Evolutionary conservation across 2,888 invertebrate genomes (phyloP).

Genomic region (Polia nebulosa): DNA sequence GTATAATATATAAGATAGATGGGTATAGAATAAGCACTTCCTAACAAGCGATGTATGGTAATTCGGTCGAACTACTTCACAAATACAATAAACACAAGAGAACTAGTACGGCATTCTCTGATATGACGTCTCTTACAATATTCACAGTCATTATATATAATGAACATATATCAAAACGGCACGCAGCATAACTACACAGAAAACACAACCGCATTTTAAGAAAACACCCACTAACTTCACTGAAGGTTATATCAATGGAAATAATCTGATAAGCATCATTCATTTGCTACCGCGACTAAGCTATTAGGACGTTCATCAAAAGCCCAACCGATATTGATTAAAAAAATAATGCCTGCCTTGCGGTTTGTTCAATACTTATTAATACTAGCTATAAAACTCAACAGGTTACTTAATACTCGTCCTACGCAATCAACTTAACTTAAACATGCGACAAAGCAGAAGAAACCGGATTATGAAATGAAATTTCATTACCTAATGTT

Average conservation of each 20-base stretch:
- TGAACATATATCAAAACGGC: not conserved
- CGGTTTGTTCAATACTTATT: constrained; percentile 51
- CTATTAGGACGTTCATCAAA: constrained; percentile 15
- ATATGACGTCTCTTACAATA: not conserved
- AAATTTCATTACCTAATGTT: constrained; percentile 61
- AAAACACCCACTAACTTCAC: not conserved
- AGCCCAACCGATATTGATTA: constrained; percentile 36
- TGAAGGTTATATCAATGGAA: not conserved
- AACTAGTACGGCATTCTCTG: not conserved
- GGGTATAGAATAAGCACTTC: not conserved
- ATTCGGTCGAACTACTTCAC: not conserved
- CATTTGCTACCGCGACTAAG: constrained; percentile 9
- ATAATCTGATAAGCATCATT: constrained; percentile 13
- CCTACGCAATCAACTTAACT: constrained; percentile 42
- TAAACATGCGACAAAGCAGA: constrained; percentile 45
- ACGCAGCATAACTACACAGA: not conserved
- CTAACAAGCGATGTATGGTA: not conserved
- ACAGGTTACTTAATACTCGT: constrained; percentile 58
- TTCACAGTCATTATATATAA: not conserved
- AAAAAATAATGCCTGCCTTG: constrained; percentile 45
- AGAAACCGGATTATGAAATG: constrained; percentile 70
- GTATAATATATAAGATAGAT: not conserved
- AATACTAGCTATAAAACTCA: constrained; percentile 37
- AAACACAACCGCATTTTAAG: not conserved
- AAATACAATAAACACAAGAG: not conserved